These are phyloP conservation scores for Rhinopomastus cyanomelas DNA, from an alignment of 2,113 vertebrate genomes.

Conservation along the genomic window DNA sequence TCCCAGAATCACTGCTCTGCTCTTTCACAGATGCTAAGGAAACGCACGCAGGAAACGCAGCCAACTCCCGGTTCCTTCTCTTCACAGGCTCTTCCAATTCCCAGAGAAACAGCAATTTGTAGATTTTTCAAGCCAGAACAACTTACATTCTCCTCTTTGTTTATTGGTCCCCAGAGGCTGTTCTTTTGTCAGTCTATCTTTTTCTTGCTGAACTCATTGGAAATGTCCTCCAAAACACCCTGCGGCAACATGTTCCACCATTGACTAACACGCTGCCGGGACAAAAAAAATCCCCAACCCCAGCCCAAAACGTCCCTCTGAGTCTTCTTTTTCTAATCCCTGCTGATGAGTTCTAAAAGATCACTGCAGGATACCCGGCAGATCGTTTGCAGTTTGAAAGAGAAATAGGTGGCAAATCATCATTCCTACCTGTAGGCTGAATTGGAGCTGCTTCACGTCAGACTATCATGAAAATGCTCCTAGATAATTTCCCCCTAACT, in stretches of 20 bases:
- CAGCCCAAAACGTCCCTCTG: neutral
- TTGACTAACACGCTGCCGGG: neutral
- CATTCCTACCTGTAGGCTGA: neutral
- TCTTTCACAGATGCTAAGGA: neutral
- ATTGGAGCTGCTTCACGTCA: neutral
- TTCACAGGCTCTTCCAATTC: neutral
- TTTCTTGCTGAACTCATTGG: neutral
- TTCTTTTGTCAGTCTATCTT: neutral
- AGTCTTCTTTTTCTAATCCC: neutral
- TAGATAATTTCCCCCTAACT: neutral
- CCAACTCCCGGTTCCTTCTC: neutral
- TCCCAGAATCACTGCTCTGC: no score
- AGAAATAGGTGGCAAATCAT: neutral
- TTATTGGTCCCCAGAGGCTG: neutral
- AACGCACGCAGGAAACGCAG: rapidly evolving
- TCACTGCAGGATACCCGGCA: neutral
- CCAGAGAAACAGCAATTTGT: neutral
- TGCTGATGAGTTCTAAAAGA: neutral
- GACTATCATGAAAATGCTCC: neutral
- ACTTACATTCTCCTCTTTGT: neutral
- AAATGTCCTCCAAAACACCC: neutral
- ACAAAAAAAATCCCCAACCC: neutral
- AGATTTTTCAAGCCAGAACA: neutral
- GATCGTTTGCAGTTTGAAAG: neutral
- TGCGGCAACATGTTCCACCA: neutral